A percentile compares a stretch with the other conserved stretches of the same genome.
These are phyloP conservation scores for Enteromius unitaeniatus DNA, from an alignment of 2,797 vertebrate genomes.

Conservation along the genomic window DNA sequence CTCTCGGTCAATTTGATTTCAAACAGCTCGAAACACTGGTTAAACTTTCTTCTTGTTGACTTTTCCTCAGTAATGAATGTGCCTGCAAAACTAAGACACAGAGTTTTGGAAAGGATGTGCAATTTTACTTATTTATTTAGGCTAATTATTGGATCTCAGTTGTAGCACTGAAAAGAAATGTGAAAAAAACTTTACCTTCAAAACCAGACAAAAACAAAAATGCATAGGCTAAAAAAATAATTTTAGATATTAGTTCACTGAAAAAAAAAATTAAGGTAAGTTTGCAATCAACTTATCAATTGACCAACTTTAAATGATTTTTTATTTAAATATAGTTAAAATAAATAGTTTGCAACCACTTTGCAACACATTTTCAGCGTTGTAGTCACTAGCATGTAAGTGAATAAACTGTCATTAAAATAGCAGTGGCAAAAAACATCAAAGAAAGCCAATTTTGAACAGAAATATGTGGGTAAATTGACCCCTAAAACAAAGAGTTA, in stretches of 20 bases:
- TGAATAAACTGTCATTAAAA: not conserved
- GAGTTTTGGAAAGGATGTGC: not conserved
- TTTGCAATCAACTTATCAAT: too few species aligned
- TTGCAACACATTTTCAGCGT: too few species aligned
- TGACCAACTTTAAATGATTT: too few species aligned
- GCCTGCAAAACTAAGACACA: not conserved
- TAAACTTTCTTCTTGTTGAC: not conserved
- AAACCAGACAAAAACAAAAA: not conserved
- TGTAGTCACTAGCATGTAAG: not conserved
- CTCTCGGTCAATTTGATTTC: not conserved
- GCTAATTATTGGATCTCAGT: not conserved
- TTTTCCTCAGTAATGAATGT: not conserved
- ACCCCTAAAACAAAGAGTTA: not conserved
- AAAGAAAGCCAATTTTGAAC: not conserved
- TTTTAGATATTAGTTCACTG: not conserved
- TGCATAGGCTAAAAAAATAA: not conserved
- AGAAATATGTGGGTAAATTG: not conserved
- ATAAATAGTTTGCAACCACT: too few species aligned
- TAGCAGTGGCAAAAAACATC: not conserved
- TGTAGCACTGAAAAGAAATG: not conserved
- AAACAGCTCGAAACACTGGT: not conserved
- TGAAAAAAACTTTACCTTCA: not conserved
- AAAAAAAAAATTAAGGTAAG: too few species aligned
- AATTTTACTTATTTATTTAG: too few species aligned
- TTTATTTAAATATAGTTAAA: too few species aligned